Percentiles rank a stretch among this genome's conserved stretches.
phyloP scores from a whole-genome alignment of 2,113 vertebrate genomes.

The Lophura nycthemera region DNA sequence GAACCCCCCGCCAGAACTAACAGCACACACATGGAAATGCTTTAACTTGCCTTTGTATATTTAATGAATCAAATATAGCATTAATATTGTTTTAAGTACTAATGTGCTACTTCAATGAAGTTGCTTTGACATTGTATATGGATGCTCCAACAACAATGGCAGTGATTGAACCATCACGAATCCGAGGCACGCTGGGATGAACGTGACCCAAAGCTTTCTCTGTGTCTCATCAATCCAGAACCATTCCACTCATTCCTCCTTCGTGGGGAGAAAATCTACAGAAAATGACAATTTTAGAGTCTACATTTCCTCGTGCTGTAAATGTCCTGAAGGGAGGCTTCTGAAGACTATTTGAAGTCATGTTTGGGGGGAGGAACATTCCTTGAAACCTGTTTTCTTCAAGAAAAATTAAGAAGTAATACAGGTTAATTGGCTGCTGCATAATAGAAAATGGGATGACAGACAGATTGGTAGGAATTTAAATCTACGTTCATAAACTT shows the following conservation, averaged over 20 bases:
- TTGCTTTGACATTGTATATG: slow-evolving; percentile 1
- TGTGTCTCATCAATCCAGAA: not conserved
- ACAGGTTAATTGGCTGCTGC: slow-evolving; percentile 11
- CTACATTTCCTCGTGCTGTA: not conserved
- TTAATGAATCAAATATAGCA: slow-evolving; percentile 79
- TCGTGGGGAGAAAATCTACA: not conserved
- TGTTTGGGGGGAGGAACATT: not conserved
- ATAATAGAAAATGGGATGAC: not conserved
- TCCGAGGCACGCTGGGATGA: not conserved
- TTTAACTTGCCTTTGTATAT: slow-evolving; percentile 70
- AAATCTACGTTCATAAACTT: not conserved
- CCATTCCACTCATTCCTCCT: not conserved
- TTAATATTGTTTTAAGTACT: slow-evolving; percentile 79
- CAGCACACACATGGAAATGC: slow-evolving; percentile 78
- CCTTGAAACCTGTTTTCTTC: not conserved
- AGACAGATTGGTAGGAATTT: not conserved
- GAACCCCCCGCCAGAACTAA: slow-evolving; percentile 76
- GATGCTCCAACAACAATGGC: not conserved
- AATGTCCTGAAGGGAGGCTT: not conserved
- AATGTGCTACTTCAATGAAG: slow-evolving; percentile 73
- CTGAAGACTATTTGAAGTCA: not conserved
- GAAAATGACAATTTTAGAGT: not conserved
- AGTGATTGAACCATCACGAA: not conserved
- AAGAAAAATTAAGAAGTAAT: not conserved
- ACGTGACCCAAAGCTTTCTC: not conserved